Base-by-base conservation (phyloP, 2,113 vertebrate species). In the Takifugu bimaculatus region DNA sequence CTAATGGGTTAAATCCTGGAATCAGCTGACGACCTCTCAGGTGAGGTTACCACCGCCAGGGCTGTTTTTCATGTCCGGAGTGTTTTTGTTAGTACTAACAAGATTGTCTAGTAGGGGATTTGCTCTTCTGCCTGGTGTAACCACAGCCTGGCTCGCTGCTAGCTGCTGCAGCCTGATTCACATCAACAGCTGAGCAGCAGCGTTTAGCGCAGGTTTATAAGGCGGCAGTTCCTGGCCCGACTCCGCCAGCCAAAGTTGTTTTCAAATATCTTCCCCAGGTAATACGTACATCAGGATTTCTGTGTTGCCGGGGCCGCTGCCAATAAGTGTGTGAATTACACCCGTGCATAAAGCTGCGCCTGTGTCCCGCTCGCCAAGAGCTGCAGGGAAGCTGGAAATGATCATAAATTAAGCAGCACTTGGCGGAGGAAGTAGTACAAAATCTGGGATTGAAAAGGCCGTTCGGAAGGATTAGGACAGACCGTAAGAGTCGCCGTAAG, bases 271-370 rank as follows among this genome's bases (percentile, higher is more conserved):
- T 76, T 72, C 68, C 74, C 76, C 72, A 65, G 79, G 70, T 67
- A 57, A 69, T 60, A 78, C 79, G 72, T 82, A 85, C 83, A 83
- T 80, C 77, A 79, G 74, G 62, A 45, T 84, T 85, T 78, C 73
- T 72, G 73, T 76, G 83, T 87, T 83, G 82, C 80, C 69, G 75
- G 80, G 80, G 78, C 62, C 54, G 0, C 50, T 78, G 87, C 84
- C 85, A 87, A 75, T 68, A 74, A 83, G 83, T 82, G 77, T 89
- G 86, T 88, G 83, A 89, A 88, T 88, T 88, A 82, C 72, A 78
- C 70, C 78, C 75, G 54, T 84, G 75, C 79, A 87, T 87, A 84
- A 86, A 85, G 83, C 83, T 83, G 82, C 79, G 78, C 85, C 87
- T 88, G 81, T 86, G 74, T 80, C 80, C 78, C 55, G 71, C 77